Conservation (phyloP, 2,888 invertebrate species). For the Xylocampa areola region DNA sequence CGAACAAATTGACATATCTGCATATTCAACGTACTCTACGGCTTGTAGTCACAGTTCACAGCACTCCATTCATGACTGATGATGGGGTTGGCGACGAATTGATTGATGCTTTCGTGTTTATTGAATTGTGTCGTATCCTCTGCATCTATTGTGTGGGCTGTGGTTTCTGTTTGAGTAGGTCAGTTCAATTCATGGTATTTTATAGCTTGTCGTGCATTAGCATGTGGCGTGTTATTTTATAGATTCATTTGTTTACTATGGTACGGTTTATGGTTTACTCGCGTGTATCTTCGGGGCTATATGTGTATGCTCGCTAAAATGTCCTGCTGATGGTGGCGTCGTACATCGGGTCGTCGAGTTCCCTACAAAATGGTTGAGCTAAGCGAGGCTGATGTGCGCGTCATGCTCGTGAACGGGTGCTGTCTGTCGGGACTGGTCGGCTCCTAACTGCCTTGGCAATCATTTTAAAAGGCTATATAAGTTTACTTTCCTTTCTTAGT, state of each 20-base stretch:
- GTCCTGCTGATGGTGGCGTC: no score
- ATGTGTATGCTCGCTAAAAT: no score
- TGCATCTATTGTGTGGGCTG: conserved; percentile 46
- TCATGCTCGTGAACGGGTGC: no score
- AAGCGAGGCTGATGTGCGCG: no score
- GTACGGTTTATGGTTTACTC: no score
- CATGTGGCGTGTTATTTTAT: not conserved
- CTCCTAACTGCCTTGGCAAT: no score
- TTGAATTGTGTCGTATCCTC: conserved; percentile 58
- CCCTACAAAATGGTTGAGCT: no score
- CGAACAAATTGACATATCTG: conserved; percentile 43
- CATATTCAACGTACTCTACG: conserved; percentile 31
- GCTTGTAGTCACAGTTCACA: conserved; percentile 72
- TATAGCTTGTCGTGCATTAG: not conserved
- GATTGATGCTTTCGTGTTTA: conserved; percentile 72
- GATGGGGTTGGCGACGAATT: conserved; percentile 77
- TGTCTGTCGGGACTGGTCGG: no score
- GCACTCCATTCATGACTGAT: conserved; percentile 72
- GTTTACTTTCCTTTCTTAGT: no score
- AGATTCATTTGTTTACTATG: not conserved
- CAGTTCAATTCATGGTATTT: conserved; percentile 29
- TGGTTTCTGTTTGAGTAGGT: conserved; percentile 46
- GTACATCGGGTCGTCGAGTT: no score
- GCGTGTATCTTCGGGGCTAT: no score
- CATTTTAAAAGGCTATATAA: no score